Evolutionary conservation across 1,140 invertebrate genomes (phyloP).

Genomic region (Phymastichus coffea): DNA sequence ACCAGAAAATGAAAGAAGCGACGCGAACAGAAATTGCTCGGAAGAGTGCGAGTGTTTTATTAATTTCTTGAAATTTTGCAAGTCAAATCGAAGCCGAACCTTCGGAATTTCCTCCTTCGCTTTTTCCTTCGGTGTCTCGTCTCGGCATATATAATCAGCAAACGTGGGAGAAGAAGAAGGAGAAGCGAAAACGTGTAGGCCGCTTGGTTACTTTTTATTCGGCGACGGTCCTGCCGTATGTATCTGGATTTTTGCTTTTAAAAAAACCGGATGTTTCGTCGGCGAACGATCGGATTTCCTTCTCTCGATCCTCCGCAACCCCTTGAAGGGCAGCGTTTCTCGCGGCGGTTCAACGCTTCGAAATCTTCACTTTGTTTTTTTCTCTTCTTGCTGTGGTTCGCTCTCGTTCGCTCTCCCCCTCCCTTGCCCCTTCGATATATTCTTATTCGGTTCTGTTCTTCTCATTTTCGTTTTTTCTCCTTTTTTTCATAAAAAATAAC

Average conservation of each 20-base stretch:
- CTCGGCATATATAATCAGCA: constrained; percentile 1
- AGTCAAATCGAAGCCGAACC: background rate
- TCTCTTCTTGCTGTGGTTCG: background rate
- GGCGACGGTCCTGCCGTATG: too few species aligned
- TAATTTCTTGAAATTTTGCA: too few species aligned
- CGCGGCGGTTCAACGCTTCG: constrained; percentile 10
- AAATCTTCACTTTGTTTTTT: constrained; percentile 14
- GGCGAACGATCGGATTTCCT: constrained; percentile 29
- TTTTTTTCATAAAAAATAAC: constrained; percentile 37
- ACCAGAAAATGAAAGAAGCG: too few species aligned
- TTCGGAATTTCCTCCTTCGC: background rate
- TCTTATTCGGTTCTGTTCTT: constrained; percentile 4
- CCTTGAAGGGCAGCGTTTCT: constrained; percentile 10
- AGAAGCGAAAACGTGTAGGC: background rate
- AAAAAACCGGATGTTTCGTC: constrained; percentile 24
- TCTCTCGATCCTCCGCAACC: constrained; percentile 18
- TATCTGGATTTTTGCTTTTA: constrained; percentile 24
- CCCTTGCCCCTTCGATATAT: background rate
- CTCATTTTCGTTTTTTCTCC: constrained; percentile 24
- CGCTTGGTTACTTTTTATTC: constrained; percentile 13
- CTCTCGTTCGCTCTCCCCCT: constrained; percentile 6
- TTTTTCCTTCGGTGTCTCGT: background rate
- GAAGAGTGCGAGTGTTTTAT: too few species aligned
- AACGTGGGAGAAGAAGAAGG: background rate
- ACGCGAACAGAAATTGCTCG: too few species aligned